A percentile compares a stretch with the other conserved stretches of the same genome.
Conservation (phyloP, 2,113 vertebrate genomes). For the Stegastes partitus region DNA sequence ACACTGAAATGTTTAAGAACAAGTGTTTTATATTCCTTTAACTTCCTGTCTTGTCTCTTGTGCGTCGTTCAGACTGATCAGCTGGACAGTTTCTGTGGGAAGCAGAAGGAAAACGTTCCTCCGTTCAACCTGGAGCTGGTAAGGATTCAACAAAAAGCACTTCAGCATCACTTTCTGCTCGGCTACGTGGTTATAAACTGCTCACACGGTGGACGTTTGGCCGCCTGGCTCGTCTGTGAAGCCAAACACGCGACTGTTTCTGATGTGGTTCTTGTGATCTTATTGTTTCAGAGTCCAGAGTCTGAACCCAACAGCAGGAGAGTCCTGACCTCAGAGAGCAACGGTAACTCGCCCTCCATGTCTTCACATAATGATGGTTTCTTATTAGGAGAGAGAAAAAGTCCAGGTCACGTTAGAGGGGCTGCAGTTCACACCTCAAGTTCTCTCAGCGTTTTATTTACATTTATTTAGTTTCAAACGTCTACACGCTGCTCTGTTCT, state of each 20-base stretch:
- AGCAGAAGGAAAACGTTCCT: slow-evolving; percentile 94
- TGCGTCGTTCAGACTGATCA: slow-evolving; percentile 78
- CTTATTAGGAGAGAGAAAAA: too few relatives aligned
- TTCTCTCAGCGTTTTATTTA: too few relatives aligned
- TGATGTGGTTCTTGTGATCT: too few relatives aligned
- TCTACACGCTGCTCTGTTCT: not conserved
- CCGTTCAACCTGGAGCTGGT: slow-evolving; percentile 84
- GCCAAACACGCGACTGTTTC: too few relatives aligned
- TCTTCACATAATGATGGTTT: too few relatives aligned
- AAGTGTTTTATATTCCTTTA: not conserved
- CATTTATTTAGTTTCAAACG: too few relatives aligned
- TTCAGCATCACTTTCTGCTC: too few relatives aligned
- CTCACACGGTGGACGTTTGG: too few relatives aligned
- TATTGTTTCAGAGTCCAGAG: slow-evolving; percentile 60
- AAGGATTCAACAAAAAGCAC: slow-evolving; percentile 8
- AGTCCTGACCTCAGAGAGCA: slow-evolving; percentile 70
- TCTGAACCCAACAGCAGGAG: slow-evolving; percentile 72
- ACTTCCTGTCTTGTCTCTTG: not conserved
- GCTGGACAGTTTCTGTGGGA: slow-evolving; percentile 83
- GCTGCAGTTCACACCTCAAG: too few relatives aligned
- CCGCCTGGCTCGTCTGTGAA: not conserved
- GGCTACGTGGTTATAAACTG: too few relatives aligned
- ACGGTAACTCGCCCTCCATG: slow-evolving; percentile 66
- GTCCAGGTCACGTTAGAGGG: too few relatives aligned
- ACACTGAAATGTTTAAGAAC: too few relatives aligned